phyloP scores from a whole-genome alignment of 2,113 vertebrate species.

The Corvus cornix region DNA sequence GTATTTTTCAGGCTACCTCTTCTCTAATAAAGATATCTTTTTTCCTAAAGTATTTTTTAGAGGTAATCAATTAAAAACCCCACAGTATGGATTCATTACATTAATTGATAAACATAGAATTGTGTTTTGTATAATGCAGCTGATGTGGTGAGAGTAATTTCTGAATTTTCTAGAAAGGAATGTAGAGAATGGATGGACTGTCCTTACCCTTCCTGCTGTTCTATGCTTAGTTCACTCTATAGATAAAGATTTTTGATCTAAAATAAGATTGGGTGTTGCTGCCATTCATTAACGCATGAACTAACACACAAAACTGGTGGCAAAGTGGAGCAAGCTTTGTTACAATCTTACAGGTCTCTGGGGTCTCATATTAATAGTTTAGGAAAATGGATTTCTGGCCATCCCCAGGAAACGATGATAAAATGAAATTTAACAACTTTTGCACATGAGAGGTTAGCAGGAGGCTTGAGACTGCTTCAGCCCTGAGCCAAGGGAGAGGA shows the following conservation, averaged over 20 bases:
- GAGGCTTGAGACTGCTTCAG: not conserved
- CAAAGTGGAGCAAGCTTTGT: not conserved
- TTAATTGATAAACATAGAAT: not conserved
- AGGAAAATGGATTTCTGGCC: not conserved
- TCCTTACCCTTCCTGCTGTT: not conserved
- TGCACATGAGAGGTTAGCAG: not conserved
- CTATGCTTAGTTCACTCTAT: not conserved
- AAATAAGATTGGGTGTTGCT: not conserved
- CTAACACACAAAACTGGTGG: not conserved
- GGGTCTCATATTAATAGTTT: not conserved
- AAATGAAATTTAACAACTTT: not conserved
- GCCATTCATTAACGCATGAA: not conserved
- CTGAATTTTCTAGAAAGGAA: not conserved
- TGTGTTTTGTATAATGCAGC: not conserved
- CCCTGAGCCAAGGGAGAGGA: not conserved
- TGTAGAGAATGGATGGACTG: not conserved
- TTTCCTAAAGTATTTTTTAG: not conserved
- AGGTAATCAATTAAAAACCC: not conserved
- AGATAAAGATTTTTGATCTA: not conserved
- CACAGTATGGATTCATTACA: not conserved
- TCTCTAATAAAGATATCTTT: not conserved
- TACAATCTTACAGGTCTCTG: not conserved
- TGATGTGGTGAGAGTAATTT: not conserved
- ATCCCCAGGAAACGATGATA: accelerated
- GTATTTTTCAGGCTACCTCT: not conserved